These are phyloP conservation scores for Leucania comma DNA, from an alignment of 2,888 invertebrate genomes.

Conservation along the genomic window DNA sequence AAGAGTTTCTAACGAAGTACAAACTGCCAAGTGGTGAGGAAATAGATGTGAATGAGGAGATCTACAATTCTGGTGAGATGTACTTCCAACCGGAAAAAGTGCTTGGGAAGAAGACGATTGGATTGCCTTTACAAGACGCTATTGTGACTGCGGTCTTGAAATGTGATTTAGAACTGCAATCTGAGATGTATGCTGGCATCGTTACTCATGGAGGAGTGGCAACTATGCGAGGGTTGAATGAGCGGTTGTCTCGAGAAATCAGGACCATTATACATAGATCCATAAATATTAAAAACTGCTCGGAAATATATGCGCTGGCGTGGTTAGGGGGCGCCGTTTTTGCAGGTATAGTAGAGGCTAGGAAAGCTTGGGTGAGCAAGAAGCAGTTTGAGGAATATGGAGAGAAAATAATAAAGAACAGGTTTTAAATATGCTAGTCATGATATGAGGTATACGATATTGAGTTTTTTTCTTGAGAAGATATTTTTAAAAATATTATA, in stretches of 20 bases:
- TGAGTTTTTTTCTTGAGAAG: too few species aligned
- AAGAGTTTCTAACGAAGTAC: slow-evolving; percentile 63
- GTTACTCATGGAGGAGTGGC: slow-evolving; percentile 80
- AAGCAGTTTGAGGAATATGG: slow-evolving; percentile 83
- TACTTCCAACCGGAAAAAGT: slow-evolving; percentile 78
- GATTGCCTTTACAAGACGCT: slow-evolving; percentile 74
- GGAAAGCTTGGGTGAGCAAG: slow-evolving; percentile 78
- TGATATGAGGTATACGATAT: neutral
- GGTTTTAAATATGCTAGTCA: slow-evolving; percentile 62
- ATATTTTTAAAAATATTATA: too few species aligned
- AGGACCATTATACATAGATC: slow-evolving; percentile 63
- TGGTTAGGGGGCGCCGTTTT: slow-evolving; percentile 85
- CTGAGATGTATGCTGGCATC: slow-evolving; percentile 72
- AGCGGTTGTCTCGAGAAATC: slow-evolving; percentile 74
- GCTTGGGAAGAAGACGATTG: slow-evolving; percentile 55
- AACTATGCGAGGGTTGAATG: slow-evolving; percentile 74
- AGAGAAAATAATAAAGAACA: slow-evolving; percentile 78
- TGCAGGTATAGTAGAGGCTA: slow-evolving; percentile 75
- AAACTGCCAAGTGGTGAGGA: slow-evolving; percentile 73
- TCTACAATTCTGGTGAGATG: slow-evolving; percentile 76
- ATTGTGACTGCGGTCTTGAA: slow-evolving; percentile 71
- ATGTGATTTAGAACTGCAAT: slow-evolving; percentile 77
- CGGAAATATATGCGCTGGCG: slow-evolving; percentile 76
- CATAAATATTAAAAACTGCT: slow-evolving; percentile 71
- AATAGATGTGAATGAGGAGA: slow-evolving; percentile 77